phyloP scores from a whole-genome alignment of 2,797 vertebrate genomes.

The Pogoniulus pusillus region DNA sequence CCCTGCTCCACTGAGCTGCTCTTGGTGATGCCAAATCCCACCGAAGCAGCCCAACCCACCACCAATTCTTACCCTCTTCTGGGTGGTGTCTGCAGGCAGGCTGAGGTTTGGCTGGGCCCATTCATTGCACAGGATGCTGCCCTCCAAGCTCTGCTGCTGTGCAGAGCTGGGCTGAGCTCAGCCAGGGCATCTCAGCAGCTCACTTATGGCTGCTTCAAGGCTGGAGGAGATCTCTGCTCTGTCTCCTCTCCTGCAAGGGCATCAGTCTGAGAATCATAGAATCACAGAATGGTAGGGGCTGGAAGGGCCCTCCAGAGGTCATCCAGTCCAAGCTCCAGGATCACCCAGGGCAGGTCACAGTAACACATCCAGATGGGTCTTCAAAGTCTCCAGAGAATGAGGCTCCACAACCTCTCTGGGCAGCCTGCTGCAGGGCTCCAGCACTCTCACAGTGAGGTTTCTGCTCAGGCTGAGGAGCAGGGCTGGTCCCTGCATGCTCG shows the following conservation, averaged over 20 bases:
- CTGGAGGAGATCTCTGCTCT: accelerated
- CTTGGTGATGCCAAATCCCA: accelerated
- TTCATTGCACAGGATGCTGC: no score
- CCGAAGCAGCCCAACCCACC: accelerated
- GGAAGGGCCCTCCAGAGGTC: no score
- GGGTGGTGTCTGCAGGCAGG: neutral
- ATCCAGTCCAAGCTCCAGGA: no score
- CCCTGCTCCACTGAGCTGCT: neutral
- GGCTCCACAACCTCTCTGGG: no score
- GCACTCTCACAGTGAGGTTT: no score
- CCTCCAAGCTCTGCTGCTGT: neutral
- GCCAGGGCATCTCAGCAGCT: neutral
- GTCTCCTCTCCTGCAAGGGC: accelerated
- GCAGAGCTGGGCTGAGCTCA: accelerated
- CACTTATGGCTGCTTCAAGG: neutral
- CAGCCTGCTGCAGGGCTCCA: no score
- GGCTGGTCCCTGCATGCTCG: neutral
- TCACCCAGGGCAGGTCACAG: no score
- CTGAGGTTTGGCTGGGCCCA: accelerated
- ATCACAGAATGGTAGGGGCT: no score
- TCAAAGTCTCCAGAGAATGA: no score
- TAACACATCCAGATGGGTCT: no score
- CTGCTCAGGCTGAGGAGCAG: no score
- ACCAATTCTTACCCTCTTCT: accelerated
- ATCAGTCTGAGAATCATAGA: neutral